Evolutionary conservation across 2,888 invertebrate species (phyloP), one percentile per base, ranked within the genome.

Genomic region (Acanthoscelides obtectus): DNA sequence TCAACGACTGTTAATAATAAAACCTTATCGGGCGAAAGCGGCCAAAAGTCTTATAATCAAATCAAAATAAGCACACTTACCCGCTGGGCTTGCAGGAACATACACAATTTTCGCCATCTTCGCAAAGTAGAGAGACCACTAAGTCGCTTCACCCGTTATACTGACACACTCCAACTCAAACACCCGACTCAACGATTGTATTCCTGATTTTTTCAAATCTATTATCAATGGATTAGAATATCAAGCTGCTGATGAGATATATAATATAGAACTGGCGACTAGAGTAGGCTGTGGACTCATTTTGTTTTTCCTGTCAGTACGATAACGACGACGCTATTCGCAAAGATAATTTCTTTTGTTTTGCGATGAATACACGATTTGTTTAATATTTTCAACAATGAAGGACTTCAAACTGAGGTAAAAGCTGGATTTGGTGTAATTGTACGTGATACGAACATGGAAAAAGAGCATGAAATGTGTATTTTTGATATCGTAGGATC

Each of bases 61-160:
- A 66, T 66, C n/a, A 63, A 66, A 70, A 66, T 25, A 66, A 25
- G n/a, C 20, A 45, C 19, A 74, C 74, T 73, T 68, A 74, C 74
- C 74, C 21, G 45, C 67, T 20, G 69, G 69, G 8, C 68, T 66
- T 66, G 67, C 68, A 27, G 70, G 67, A 25, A 72, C 71, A 22
- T 71, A 72, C 19, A 71, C 63, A 25, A 74, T 73, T 71, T 74
- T 65, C 12, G 74, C 74, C 74, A 74, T 74, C 5, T 8, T 63
- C 45, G 5, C 8, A 5, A 3, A 25, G 17, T 1, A 45, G 17
- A 45, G n/a, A 45, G 17, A 6, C 45, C 3, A 5, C 20, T 12
- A 1, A 45, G 3, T 45, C 17, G 45, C 12, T 45, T 45, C 21
- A 21, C 64, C 20, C 5, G 22, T 22, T 22, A 6, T 19, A 69